Evolutionary conservation across 2,888 invertebrate species (phyloP), one percentile per base, ranked within the genome.

Genomic region (Cerastis leucographa): DNA sequence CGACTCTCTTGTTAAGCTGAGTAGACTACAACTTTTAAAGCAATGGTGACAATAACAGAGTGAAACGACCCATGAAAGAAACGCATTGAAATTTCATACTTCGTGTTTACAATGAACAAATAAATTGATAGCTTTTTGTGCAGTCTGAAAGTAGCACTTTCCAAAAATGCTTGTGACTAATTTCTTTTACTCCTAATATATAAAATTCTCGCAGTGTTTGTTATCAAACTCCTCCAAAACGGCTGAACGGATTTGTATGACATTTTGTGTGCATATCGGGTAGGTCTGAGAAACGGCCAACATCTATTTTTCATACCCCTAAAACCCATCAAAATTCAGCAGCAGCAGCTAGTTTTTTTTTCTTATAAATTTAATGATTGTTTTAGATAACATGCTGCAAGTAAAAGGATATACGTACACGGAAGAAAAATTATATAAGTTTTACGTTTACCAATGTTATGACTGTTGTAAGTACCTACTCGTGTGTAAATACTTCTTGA

Each of bases 111-210:
- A 74, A 54, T 68, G 35, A 62, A 66, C 51, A 73, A 81, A 75
- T 62, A 61, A 76, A 72, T 64, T 74, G 44, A 79, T 70, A 70
- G 79, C 62, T 56, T 79, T 78, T 79, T 75, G 68, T 68, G 62
- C 59, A 1, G 61, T 66, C 25, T 67, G n/a, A 80, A 77, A 73
- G 61, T 66, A 44, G 75, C 62, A 66, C 80, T 85, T 83, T 83
- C 74, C 62, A 67, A 74, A 76, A 85, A 71, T 61, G 66, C 40
- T 74, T 79, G 46, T n/a, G 51, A 54, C 67, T 54, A 40, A 44
- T 64, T 71, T 64, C 0, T 46, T 35, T 35, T 35, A 35, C 0
- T 46, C n/a, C n/a, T n/a, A n/a, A n/a, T n/a, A n/a, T n/a, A n/a
- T n/a, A n/a, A n/a, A n/a, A n/a, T n/a, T n/a, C n/a, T n/a, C n/a